Evolutionary conservation across 2,113 vertebrate species (phyloP).

Genomic region (Tympanuchus pallidicinctus): DNA sequence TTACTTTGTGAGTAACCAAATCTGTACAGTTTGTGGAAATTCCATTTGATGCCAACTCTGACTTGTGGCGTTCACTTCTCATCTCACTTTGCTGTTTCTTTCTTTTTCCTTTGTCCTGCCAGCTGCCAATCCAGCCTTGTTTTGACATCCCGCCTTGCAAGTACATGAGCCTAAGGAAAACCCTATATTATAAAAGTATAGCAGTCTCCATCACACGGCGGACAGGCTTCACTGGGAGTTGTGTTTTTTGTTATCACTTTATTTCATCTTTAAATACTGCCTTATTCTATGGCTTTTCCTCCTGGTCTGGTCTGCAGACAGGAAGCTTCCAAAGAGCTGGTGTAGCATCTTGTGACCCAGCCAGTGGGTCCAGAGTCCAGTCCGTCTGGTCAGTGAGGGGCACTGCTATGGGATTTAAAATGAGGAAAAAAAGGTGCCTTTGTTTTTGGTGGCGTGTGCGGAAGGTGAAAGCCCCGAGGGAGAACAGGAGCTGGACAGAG

Average conservation of each 20-base stretch:
- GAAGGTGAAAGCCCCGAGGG: not conserved
- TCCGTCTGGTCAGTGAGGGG: not conserved
- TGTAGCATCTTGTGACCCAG: not conserved
- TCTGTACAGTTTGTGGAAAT: not conserved
- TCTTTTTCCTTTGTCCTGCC: not conserved
- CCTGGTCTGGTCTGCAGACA: not conserved
- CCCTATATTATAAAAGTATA: not conserved
- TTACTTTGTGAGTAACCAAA: not conserved
- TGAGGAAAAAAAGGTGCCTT: not conserved
- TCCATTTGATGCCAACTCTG: not conserved
- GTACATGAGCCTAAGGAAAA: not conserved
- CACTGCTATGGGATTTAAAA: not conserved
- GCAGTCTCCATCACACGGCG: not conserved
- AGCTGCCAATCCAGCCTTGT: not conserved
- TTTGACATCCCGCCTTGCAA: not conserved
- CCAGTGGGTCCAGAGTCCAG: not conserved
- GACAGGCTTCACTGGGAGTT: not conserved
- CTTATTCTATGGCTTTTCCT: not conserved
- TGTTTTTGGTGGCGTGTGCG: not conserved
- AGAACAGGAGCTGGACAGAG: not conserved
- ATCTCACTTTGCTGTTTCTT: not conserved
- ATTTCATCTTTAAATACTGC: not conserved
- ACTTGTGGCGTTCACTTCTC: not conserved
- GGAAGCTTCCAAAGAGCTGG: not conserved
- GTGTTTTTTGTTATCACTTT: not conserved